Evolutionary conservation across 2,888 invertebrate species (phyloP), one percentile per base, ranked within the genome.

Genomic region (Orchestes rusci): DNA sequence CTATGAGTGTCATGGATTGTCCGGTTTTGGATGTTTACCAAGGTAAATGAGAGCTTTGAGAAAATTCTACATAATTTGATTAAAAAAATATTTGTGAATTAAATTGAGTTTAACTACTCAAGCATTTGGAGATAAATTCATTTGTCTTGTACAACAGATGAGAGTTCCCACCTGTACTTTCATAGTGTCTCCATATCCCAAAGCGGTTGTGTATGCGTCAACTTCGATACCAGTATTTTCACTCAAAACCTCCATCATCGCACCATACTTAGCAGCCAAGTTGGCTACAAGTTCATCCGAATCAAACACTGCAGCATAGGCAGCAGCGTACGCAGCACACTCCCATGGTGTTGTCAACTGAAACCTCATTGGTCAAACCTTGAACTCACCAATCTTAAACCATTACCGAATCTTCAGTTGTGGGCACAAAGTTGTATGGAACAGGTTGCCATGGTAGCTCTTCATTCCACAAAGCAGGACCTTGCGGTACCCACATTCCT

Each of bases 401-500:
- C 63, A 79, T 77, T 19, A 27, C 34, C 18, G 28, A n/a, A 15
- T 37, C 30, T 16, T 47, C 38, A 8, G 35, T 18, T 8, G 35
- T 19, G 3, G 31, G 23, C n/a, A 36, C 30, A 33, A 50, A 56
- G 20, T 52, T 43, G 31, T 43, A 56, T n/a, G 57, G 56, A 32
- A 59, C 56, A 2, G 59, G 57, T 49, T 58, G 57, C 58, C 59
- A 59, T 1, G 27, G 37, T 4, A 57, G 35, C 3, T 20, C 33
- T 10, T 60, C 53, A 53, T 73, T 73, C 77, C 78, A 79, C 44
- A 70, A 66, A 61, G 74, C 71, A 13, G 66, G 56, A 4, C 69
- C 70, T 4, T 57, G 58, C 0, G 81, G 80, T 2, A 79, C 80
- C 61, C 74, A 84, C 20, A 85, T 59, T 0, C 77, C 83, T 1